Base-by-base conservation (phyloP, 2,113 vertebrate species). In the Mirounga angustirostris region DNA sequence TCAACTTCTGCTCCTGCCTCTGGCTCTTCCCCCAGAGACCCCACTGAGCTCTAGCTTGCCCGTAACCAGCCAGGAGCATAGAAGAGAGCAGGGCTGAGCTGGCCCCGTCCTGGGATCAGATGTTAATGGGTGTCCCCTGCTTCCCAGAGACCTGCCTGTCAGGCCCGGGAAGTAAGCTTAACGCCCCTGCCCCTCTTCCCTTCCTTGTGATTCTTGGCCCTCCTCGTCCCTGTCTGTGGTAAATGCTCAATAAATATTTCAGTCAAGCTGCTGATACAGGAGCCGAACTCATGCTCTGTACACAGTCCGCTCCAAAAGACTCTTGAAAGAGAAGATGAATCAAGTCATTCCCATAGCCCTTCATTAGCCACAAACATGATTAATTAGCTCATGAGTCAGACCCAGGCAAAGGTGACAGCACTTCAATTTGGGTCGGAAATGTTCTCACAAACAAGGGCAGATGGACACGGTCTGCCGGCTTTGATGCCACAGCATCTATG, bases 351-450 rank as follows among this genome's bases (percentile, higher is more conserved):
- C 54, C 15, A 22, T 16, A 33, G 33, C 36, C 36, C 97, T 91
- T 0, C 0, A 89, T 95, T 52, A 4, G 7, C 56, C 8, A 7
- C 89, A 88, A 78, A 81, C 76, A 67, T 46, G 83, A 74, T 54
- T 81, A 50, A 80, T 96, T 22, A 94, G 18, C 1, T 52, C 96
- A 43, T 92, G 65, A 94, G 87, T 78, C 86, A 78, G 89, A 65
- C 71, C 19, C 94, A 40, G 97, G n/a, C 65, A 73, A 36, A 88
- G 80, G 93, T 4, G 15, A 7, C 0, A 43, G 85, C 91, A 21
- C 67, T 93, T 89, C 28, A 76, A 61, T 74, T 24, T 96, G 28
- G 7, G 92, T n/a, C 91, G 69, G 54, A 92, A 89, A 46, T 56
- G 7, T 56, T 87, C 56, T 67, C 8, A 36, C 81, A 26, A 89